Evolutionary conservation across 2,797 vertebrate genomes (phyloP), one percentile per base, ranked within the genome.

Genomic region (Sebastes diaconus): DNA sequence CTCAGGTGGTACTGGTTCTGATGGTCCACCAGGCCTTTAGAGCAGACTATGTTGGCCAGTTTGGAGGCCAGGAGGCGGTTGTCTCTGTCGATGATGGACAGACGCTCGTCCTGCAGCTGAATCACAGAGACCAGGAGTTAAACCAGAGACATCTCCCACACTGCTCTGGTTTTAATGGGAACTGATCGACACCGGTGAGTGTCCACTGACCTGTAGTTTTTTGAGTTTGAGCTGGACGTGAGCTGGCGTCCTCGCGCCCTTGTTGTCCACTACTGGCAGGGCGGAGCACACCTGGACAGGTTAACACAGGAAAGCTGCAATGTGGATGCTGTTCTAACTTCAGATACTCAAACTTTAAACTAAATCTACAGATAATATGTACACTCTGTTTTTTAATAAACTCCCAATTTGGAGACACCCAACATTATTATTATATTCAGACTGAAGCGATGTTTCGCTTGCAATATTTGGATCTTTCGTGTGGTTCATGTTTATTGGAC

Each of bases 161-260:
- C 7, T 9, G 18, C 0, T 52, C 16, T 46, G 42, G 14, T 46
- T 46, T 46, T 46, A 46, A 46, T 16, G 42, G 42, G 42, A 16
- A 46, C 42, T 46, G 1, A 46, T 18, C 14, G 39, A 16, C 39
- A 42, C 39, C 39, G 0, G 39, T 6, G 1, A 50, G 46, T n/a
- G 6, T 50, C 2, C 27, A 52, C 82, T 32, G 10, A 96, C 95
- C 95, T 96, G 95, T 1, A 85, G 83, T 75, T 95, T 96, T 50
- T 97, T 97, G 9, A 95, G 90, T 57, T 96, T 96, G 30, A 95
- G 86, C 29, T 95, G 93, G 32, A 96, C 34, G 67, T 96, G 96
- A 36, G 77, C 68, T 0, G 95, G 96, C 0, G 90, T 93, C 73
- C 69, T 89, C 25, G 39, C 34, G 1, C 94, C 95, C 55, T 83